Evolutionary conservation across 2,888 invertebrate species (phyloP).

Genomic region (Chrysotoxum bicinctum): DNA sequence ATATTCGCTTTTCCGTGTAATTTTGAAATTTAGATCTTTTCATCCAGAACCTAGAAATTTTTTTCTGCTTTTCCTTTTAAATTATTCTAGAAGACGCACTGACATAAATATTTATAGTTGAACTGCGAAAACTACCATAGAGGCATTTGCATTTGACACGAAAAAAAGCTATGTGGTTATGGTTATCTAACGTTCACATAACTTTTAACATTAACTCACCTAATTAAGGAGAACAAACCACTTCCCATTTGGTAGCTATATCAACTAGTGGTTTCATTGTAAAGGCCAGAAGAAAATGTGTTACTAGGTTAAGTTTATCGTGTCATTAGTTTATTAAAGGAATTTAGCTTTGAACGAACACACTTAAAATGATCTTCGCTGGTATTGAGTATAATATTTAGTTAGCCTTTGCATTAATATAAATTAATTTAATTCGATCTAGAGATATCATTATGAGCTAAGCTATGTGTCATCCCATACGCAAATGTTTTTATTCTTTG

Average conservation of each 20-base stretch:
- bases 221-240: constrained; percentile 44
- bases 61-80: constrained; percentile 9
- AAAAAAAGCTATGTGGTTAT: constrained; percentile 19
- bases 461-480: too few species aligned
- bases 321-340: constrained; percentile 40
- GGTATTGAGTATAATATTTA: background rate
- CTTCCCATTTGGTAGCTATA: background rate
- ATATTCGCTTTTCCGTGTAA: constrained; percentile 44
- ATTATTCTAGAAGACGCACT: constrained; percentile 46
- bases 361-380: constrained; percentile 63
- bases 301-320: constrained; percentile 68
- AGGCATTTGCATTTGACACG: background rate
- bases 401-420: background rate
- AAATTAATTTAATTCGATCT: too few species aligned
- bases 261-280: background rate
- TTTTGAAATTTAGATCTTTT: constrained; percentile 7
- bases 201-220: constrained; percentile 41
- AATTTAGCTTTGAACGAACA: constrained; percentile 1
- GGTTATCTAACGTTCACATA: constrained; percentile 26
- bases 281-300: constrained; percentile 24
- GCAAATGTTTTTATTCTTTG: too few species aligned
- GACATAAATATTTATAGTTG: constrained; percentile 67
- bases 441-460: too few species aligned
- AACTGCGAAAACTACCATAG: constrained; percentile 44
- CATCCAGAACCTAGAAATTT: background rate